Evolutionary conservation across 2,888 invertebrate genomes (phyloP), one percentile per base, ranked within the genome.

Genomic region (Cordilura impudica): DNA sequence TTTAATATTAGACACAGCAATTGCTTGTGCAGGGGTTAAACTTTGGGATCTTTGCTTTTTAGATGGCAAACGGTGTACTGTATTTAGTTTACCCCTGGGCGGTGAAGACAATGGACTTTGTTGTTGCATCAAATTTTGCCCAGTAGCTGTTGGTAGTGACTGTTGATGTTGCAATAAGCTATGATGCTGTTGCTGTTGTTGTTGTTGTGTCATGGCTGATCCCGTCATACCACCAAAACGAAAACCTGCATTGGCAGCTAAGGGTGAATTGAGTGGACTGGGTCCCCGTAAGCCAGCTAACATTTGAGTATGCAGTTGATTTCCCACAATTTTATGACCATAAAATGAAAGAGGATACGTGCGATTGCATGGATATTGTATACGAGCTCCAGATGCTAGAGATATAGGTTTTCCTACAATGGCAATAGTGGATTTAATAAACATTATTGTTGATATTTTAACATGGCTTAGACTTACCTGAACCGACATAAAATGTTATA

Each of bases 401-500:
- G 98, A 97, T 86, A 98, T 95, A 0, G 96, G 94, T 86, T 96
- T 95, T 16, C 95, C 95, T 81, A 94, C 94, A n/a, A 95, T 94
- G 85, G 97, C 26, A 39, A 43, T 16, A 18, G 7, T 5, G 3
- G 4, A 26, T n/a, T n/a, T n/a, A 10, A 6, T n/a, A 39, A n/a
- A 39, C 0, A 2, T 39, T 39, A 2, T 39, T 39, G 10, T 16
- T 19, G 1, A 39, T 12, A 18, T 43, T 53, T 14, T 29, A 4
- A 16, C 14, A 19, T 19, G 26, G 94, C 0, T 95, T 94, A 4
- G 14, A 75, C 75, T 95, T 94, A 61, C 95, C 96, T 53, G 96
- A 96, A 1, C 96, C 96, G 21, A 98, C 97, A 88, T 98, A 98
- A 82, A 95, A 97, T 5, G 97, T 97, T 81, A 98, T 97, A 70